A percentile compares a stretch with the other conserved stretches of the same genome.
phyloP scores from a whole-genome alignment of 2,797 vertebrate species.

The Pangasius sanitwongsei region DNA sequence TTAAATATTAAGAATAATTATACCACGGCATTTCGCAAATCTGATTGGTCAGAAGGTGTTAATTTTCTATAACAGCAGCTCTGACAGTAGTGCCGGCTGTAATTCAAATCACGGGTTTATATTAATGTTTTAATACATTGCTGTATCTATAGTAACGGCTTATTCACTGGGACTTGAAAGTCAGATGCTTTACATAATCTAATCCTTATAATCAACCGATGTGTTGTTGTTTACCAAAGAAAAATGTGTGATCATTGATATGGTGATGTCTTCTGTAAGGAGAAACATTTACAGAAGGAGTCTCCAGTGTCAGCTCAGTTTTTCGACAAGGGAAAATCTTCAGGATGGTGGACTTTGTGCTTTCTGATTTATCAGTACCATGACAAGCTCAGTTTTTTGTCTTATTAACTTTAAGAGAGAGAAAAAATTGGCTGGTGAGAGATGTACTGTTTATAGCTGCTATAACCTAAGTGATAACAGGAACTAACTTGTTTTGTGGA shows the following conservation, averaged over 20 bases:
- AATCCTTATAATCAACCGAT: background rate
- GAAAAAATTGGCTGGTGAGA: background rate
- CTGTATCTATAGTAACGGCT: slow-evolving; percentile 18
- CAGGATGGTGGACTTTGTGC: background rate
- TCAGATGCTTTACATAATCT: slow-evolving; percentile 15
- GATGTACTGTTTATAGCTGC: background rate
- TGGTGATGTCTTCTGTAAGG: background rate
- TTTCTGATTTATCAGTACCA: background rate
- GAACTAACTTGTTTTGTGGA: background rate
- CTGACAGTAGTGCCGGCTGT: background rate
- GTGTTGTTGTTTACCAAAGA: slow-evolving; percentile 1
- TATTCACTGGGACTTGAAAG: background rate
- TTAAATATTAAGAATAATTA: background rate
- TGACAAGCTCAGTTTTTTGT: background rate
- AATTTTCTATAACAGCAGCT: background rate
- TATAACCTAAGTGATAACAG: background rate
- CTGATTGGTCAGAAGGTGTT: slow-evolving; percentile 11
- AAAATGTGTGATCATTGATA: background rate
- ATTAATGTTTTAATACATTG: background rate
- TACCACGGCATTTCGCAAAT: background rate
- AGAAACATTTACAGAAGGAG: background rate
- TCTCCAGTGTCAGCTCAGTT: background rate
- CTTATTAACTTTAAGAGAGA: background rate
- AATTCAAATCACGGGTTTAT: slow-evolving; percentile 1
- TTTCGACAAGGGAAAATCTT: background rate